A percentile compares a stretch with the other conserved stretches of the same genome.
phyloP scores from a whole-genome alignment of 2,113 vertebrate species.

The Raja brachyura region DNA sequence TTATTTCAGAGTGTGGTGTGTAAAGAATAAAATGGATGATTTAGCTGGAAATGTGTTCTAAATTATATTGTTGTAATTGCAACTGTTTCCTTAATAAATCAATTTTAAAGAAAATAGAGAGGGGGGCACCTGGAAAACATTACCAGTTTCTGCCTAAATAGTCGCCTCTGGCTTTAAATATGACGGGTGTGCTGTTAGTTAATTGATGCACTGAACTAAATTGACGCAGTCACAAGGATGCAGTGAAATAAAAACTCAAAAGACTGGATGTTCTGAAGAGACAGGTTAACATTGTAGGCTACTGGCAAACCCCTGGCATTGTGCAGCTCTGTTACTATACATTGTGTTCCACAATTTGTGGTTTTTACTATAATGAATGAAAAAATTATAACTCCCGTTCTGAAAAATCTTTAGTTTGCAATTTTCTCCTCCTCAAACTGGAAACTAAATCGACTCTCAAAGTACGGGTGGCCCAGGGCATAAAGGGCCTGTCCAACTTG shows the following conservation, averaged over 20 bases:
- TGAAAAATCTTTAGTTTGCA: background rate
- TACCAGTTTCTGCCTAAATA: constrained; percentile 35
- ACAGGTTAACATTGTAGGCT: background rate
- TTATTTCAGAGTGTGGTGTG: constrained; percentile 36
- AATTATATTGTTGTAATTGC: constrained; percentile 39
- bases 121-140: constrained; percentile 36
- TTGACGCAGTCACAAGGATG: background rate
- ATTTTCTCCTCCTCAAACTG: background rate
- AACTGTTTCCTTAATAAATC: constrained; percentile 39
- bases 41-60: constrained; percentile 39
- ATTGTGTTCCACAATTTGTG: background rate
- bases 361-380: background rate
- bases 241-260: background rate
- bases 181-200: constrained; percentile 1
- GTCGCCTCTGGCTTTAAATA: constrained; percentile 27
- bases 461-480: too few species aligned
- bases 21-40: constrained; percentile 39
- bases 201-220: constrained; percentile 36
- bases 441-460: background rate
- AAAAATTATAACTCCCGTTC: background rate
- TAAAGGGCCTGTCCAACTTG: background rate
- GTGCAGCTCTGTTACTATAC: background rate
- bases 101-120: constrained; percentile 39
- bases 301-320: background rate
- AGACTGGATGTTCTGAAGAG: background rate